phyloP scores from a whole-genome alignment of 2,797 vertebrate genomes.

The Odontamblyopus lacepedii region DNA sequence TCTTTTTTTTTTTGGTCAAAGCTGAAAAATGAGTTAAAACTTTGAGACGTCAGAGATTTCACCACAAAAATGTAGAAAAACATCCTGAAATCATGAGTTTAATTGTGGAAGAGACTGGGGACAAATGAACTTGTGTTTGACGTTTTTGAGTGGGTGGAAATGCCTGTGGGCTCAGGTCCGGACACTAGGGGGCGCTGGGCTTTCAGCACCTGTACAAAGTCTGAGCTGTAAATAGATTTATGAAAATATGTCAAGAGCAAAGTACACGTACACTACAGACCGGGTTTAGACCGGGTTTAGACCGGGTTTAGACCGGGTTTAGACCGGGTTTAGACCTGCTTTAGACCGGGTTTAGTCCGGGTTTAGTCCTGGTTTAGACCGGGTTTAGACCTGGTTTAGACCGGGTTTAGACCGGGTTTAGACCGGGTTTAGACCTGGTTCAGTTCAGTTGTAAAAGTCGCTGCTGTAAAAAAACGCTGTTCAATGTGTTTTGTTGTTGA shows the following conservation, averaged over 20 bases:
- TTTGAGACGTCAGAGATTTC: too few species aligned
- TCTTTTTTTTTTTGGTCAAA: neutral
- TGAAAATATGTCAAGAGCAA: neutral
- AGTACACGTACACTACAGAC: neutral
- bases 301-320: neutral
- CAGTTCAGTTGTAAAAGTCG: constrained; percentile 5
- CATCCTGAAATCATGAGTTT: too few species aligned
- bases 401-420: neutral
- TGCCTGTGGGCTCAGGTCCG: too few species aligned
- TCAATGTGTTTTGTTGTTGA: constrained; percentile 37
- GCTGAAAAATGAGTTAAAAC: neutral
- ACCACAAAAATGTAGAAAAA: too few species aligned
- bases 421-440: neutral
- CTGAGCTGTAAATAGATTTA: constrained; percentile 12
- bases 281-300: neutral
- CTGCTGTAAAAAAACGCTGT: constrained; percentile 57
- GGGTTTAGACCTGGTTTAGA: neutral
- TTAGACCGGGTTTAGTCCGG: neutral
- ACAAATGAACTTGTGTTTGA: too few species aligned
- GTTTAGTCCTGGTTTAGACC: too few species aligned
- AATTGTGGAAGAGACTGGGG: too few species aligned
- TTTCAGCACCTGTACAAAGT: constrained; percentile 2
- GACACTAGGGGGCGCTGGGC: neutral
- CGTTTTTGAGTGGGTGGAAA: too few species aligned
- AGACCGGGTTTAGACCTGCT: neutral